A percentile compares a stretch with the other conserved stretches of the same genome.
Conservation (phyloP, 2,797 vertebrate genomes). For the Uromys caudimaculatus region DNA sequence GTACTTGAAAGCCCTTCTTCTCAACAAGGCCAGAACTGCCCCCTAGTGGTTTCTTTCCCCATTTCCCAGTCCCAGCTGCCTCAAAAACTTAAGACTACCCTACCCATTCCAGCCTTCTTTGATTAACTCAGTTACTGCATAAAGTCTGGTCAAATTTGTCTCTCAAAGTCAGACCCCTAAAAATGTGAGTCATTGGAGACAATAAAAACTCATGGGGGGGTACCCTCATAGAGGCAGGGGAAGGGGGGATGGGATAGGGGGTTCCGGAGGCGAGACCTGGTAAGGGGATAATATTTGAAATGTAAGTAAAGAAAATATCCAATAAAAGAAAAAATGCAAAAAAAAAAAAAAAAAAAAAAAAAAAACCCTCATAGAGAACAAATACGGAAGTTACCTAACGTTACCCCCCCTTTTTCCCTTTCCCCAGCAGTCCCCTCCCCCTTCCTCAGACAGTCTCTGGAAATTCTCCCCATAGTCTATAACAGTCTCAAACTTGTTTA, state of each 20-base stretch:
- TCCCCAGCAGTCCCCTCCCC: neutral
- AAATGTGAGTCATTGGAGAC: neutral
- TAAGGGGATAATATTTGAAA: no score
- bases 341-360: no score
- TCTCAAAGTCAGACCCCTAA: neutral
- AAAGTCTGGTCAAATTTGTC: neutral
- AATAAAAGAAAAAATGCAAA: no score
- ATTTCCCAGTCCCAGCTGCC: neutral
- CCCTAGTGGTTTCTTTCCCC: neutral
- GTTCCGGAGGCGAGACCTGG: no score
- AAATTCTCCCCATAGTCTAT: neutral
- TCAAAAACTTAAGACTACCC: neutral
- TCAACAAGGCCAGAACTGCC: neutral
- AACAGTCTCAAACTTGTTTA: neutral
- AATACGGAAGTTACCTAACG: neutral
- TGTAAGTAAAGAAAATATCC: no score
- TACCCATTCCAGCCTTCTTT: neutral
- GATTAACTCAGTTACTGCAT: neutral
- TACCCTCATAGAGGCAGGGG: no score
- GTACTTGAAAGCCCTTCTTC: neutral
- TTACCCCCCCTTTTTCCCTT: neutral
- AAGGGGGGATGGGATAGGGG: no score
- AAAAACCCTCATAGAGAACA: neutral
- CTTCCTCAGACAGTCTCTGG: neutral
- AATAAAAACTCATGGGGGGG: neutral